Evolutionary conservation across 2,797 vertebrate species (phyloP), one percentile per base, ranked within the genome.

Genomic region (Alectoris magna): DNA sequence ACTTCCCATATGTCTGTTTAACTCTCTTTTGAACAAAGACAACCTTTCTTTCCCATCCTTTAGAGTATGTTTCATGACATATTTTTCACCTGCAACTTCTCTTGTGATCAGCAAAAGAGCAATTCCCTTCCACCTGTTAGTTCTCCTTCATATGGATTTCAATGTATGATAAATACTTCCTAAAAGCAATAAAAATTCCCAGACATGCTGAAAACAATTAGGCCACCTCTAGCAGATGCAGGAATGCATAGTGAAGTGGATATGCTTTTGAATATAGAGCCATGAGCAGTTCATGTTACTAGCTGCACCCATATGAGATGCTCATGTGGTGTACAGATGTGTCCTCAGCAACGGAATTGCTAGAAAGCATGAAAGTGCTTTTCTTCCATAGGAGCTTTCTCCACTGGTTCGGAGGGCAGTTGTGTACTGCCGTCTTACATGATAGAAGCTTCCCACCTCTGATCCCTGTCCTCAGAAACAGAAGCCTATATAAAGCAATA

Each of bases 381-480:
- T 44, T 71, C 26, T 23, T 31, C 9, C 58, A 46, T 1, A 70
- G 22, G 23, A 73, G 13, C 8, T 41, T 67, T 11, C 4, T 27
- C 4, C 2, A 4, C 8, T 0, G 3, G 43, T 51, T 4, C 2
- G 11, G 11, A 71, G 8, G 21, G 22, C 16, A 75, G 34, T n/a
- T 87, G 27, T 26, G 21, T 23, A 79, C 74, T 80, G 53, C 13
- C 26, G 66, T n/a, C 41, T 79, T 74, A 23, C 31, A 6, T 43
- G 58, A 75, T 36, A 23, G 39, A 90, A 62, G 62, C 21, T 89
- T 92, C 60, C 44, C 22, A 76, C 7, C 41, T 15, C 27, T 48
- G 2, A 14, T 80, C 31, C 69, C 10, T 14, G 26, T 23, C 22
- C 75, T 38, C 74, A 91, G 62, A 94, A 87, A 53, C 9, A 92